These are phyloP conservation scores for Lophochroa leadbeateri DNA, from an alignment of 2,113 vertebrate genomes.

Conservation along the genomic window DNA sequence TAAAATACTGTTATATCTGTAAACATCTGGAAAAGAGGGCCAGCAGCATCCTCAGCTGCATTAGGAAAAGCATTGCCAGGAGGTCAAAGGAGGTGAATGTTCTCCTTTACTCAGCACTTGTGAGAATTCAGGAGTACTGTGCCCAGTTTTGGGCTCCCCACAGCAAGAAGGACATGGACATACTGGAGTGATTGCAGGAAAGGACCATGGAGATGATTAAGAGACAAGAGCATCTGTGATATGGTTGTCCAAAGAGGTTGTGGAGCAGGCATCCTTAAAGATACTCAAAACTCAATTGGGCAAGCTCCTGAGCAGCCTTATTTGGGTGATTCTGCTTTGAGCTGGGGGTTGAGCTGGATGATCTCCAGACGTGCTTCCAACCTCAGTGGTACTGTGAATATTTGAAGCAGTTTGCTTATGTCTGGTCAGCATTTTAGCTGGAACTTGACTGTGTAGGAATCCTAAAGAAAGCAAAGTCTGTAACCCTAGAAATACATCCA, in stretches of 20 bases:
- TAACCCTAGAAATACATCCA: not conserved
- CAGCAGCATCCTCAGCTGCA: not conserved
- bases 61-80: not conserved
- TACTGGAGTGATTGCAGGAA: not conserved
- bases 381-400: not conserved
- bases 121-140: not conserved
- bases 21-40: not conserved
- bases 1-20: not conserved
- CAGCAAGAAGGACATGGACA: not conserved
- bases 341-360: not conserved
- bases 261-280: not conserved
- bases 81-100: not conserved
- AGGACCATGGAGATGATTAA: not conserved
- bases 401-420: not conserved
- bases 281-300: not conserved
- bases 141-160: not conserved
- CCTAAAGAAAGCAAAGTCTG: conserved; percentile 6
- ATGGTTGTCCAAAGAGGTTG: not conserved
- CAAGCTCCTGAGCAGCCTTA: not conserved
- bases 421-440: not conserved
- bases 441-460: not conserved
- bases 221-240: not conserved
- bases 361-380: not conserved
- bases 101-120: not conserved
- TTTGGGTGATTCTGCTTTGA: not conserved